Base-by-base conservation (phyloP, 2,888 invertebrate species). In the Melitaea athalia region DNA sequence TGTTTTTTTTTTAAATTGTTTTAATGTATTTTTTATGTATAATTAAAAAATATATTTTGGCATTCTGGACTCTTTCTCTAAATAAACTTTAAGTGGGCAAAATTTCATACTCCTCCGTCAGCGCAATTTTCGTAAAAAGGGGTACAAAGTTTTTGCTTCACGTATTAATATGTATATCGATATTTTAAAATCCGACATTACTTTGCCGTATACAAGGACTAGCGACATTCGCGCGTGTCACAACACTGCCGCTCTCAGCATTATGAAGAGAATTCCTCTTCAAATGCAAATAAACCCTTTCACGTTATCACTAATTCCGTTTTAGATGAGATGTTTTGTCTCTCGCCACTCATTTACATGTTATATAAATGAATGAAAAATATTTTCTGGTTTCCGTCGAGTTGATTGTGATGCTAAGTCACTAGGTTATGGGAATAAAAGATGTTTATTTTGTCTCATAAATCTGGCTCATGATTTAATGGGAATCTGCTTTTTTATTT, bases 281-380 rank as follows among this genome's bases (percentile, higher is more conserved):
- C 55, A 68, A 69, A 74, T 74, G 74, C 72, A 71, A 75, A 74
- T 75, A 67, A 68, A 59, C 64, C 64, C 65, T 71, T 70, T 68
- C 55, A 64, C 50, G 57, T 70, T 70, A 68, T 70, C 68, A 67
- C 68, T 71, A 68, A 72, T 72, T 70, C 68, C 67, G 71, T 47
- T 72, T 59, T 63, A 59, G 52, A 45, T 52, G 63, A 61, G 60
- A 33, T 53, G 45, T 60, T 63, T 61, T 65, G 66, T 71, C 64
- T 53, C 11, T 43, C 55, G 70, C 60, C 61, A 67, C 53, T 33
- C 68, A 68, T 71, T 66, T 68, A 61, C 66, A 68, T 64, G 42
- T 7, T 15, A 57, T 55, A 55, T 57, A 57, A 57, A 57, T 42
- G 57, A 57, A 57, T 57, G 42, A 57, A 57, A 57, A 57, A 57